phyloP scores from a whole-genome alignment of 2,888 invertebrate genomes.

The Eilema sororculum region DNA sequence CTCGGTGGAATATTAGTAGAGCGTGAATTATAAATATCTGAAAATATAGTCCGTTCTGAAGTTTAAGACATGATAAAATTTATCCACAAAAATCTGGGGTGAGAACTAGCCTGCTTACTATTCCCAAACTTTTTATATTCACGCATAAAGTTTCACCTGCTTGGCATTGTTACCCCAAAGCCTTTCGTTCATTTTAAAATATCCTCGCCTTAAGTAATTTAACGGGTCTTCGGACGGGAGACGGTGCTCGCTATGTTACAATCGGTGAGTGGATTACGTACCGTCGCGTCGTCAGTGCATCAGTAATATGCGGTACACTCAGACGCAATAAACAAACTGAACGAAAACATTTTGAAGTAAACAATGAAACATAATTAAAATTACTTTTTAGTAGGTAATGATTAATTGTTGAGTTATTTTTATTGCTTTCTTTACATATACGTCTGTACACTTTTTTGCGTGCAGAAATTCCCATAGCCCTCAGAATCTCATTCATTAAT shows the following conservation, averaged over 20 bases:
- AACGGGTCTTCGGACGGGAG: slow-evolving; percentile 60
- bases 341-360: neutral
- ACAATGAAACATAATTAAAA: neutral
- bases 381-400: too few species aligned
- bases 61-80: neutral
- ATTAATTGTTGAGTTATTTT: neutral
- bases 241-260: slow-evolving; percentile 53
- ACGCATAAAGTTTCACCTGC: neutral
- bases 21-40: too few species aligned
- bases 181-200: neutral
- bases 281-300: slow-evolving; percentile 34
- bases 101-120: too few species aligned
- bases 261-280: slow-evolving; percentile 50
- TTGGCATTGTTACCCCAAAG: neutral
- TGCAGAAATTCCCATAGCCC: too few species aligned
- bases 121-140: neutral
- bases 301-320: slow-evolving; percentile 37
- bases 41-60: too few species aligned
- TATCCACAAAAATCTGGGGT: too few species aligned
- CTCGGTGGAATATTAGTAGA: too few species aligned
- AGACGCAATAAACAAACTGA: slow-evolving; percentile 15
- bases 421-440: too few species aligned
- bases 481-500: too few species aligned
- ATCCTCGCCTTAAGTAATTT: slow-evolving; percentile 68
- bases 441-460: too few species aligned